Evolutionary conservation across 2,113 vertebrate species (phyloP).

Genomic region (Arenaria interpres): DNA sequence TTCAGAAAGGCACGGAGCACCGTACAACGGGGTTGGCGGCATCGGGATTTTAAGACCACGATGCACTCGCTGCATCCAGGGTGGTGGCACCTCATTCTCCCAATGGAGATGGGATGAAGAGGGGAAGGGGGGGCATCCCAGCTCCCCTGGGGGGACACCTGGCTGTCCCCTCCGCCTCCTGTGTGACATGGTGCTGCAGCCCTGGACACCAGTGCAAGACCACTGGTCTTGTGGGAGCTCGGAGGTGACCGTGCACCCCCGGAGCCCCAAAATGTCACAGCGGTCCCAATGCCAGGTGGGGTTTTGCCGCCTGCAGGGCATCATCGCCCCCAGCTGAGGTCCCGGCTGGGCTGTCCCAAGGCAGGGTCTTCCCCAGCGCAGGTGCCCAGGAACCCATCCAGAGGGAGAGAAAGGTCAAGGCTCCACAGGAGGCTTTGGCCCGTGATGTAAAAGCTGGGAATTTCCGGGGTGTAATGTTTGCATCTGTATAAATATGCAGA

Average conservation of each 20-base stretch:
- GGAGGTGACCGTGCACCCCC: rapidly evolving
- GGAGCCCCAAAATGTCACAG: background rate
- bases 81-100: background rate
- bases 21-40: rapidly evolving
- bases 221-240: background rate
- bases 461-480: conserved; percentile 46
- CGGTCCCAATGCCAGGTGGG: background rate
- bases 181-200: background rate
- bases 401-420: background rate
- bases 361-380: rapidly evolving
- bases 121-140: too few relatives aligned
- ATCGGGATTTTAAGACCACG: background rate
- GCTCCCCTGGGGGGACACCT: too few relatives aligned
- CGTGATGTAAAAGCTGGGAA: background rate
- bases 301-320: rapidly evolving
- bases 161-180: background rate
- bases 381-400: background rate
- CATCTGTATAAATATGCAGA: conserved; percentile 12
- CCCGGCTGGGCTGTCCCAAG: background rate
- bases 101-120: too few relatives aligned
- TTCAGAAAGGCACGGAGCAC: background rate
- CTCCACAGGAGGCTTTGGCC: background rate
- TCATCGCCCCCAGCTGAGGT: rapidly evolving
- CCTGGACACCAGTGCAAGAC: background rate
- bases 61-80: rapidly evolving